Base-by-base conservation (phyloP, 1,140 invertebrate genomes). In the Lordiphosa collinella region DNA sequence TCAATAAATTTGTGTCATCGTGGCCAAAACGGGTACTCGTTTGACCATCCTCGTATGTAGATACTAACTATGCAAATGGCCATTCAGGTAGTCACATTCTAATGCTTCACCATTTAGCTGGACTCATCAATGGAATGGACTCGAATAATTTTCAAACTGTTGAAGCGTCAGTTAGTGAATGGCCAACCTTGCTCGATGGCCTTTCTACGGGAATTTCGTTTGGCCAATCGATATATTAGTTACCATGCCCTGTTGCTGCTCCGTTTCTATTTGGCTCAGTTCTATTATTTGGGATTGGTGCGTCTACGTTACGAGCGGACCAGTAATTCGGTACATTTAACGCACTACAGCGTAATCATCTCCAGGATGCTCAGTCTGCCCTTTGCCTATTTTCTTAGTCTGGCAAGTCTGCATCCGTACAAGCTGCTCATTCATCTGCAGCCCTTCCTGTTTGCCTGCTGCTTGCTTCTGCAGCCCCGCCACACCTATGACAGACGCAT, bases 211-310 rank as follows among this genome's bases (percentile, higher is more conserved):
- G 52, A 64, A 13, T 61, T 55, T 16, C 63, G 64, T 10, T 18
- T 41, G 31, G 14, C 52, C 46, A 74, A 64, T 32, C 34, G 49
- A 4, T 74, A 75, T 44, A 73, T 75, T 7, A 74, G 71, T 14
- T 14, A 34, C 7, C 71, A 74, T 31, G 58, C 41, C 6, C 22
- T 75, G 32, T 32, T 74, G 9, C 38, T 73, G 70, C 49, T 73
- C 38, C 70, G 70, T n/a, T 74, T 74, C 38, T 69, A 75, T 18
- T 34, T 58, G 58, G 49, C 38, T 9, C 64, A 68, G 46, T 74
- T 63, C 11, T 62, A 58, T 6, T 51, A 57, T 34, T 31, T 73
- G 22, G 70, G 70, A 0, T 38, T 73, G 34, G 54, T 73, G 37
- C 70, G 70, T 0, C 13, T 73, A 7, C 70, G 57, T 6, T 74